Evolutionary conservation across 1,140 invertebrate genomes (phyloP).

Genomic region (Rhagoletis zephyria): DNA sequence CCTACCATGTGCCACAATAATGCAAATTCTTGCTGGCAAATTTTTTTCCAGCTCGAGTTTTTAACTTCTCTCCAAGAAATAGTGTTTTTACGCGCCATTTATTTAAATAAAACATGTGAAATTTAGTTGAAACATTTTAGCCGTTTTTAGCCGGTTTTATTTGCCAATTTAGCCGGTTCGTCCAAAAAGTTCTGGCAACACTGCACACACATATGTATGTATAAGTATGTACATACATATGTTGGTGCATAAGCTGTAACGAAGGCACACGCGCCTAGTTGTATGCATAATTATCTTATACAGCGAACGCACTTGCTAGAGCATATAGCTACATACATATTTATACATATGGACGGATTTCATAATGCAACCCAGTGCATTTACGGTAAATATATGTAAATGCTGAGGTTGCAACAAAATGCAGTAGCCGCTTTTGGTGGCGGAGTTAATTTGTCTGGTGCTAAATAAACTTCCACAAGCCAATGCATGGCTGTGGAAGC

Average conservation of each 20-base stretch:
- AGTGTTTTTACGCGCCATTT: too few species aligned
- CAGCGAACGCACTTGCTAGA: background rate
- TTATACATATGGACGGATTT: background rate
- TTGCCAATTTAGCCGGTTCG: too few species aligned
- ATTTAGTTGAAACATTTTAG: too few species aligned
- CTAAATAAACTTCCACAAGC: slow-evolving; percentile 18
- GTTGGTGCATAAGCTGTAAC: too few species aligned
- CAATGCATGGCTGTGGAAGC: background rate
- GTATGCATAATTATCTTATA: background rate
- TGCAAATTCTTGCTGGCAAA: too few species aligned
- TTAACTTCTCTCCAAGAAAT: too few species aligned
- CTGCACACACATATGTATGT: background rate
- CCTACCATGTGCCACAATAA: too few species aligned
- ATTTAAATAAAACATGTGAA: too few species aligned
- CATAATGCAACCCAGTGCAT: background rate
- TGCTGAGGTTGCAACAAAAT: slow-evolving; percentile 2
- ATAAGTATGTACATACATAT: background rate
- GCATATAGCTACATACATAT: background rate
- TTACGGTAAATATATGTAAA: background rate
- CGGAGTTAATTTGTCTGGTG: slow-evolving; percentile 42
- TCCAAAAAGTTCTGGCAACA: too few species aligned
- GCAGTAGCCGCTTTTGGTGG: slow-evolving; percentile 2
- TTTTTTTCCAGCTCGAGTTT: too few species aligned
- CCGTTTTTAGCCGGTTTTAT: too few species aligned
- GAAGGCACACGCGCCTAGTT: too few species aligned